These are phyloP conservation scores for Pemphigus obesinymphae DNA, from an alignment of 1,140 invertebrate genomes.

Conservation along the genomic window DNA sequence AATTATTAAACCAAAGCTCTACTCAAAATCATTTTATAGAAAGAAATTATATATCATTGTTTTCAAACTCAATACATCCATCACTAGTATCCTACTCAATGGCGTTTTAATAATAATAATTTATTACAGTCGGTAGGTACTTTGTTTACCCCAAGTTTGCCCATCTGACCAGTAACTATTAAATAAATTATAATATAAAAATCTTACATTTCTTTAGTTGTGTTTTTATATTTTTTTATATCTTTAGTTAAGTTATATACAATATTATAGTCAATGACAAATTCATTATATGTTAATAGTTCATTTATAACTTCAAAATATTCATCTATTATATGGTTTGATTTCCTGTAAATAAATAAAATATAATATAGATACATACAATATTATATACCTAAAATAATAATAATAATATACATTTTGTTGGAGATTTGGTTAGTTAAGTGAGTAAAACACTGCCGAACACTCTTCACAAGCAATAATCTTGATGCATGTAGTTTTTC, in stretches of 20 bases:
- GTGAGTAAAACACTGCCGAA: background rate
- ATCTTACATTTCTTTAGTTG: background rate
- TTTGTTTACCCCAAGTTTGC: no score
- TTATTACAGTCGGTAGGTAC: no score
- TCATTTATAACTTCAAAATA: constrained; percentile 17
- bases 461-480: constrained; percentile 10
- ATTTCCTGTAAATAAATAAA: background rate
- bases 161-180: no score
- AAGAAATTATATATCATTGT: no score
- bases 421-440: background rate
- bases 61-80: no score
- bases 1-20: no score
- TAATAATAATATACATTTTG: constrained; percentile 19
- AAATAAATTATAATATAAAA: background rate
- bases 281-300: constrained; percentile 8
- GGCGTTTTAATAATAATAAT: no score
- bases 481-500: constrained; percentile 18
- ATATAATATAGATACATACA: background rate
- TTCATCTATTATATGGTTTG: background rate
- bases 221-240: constrained; percentile 12
- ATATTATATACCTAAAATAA: background rate
- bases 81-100: no score
- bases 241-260: background rate
- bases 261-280: constrained; percentile 16
- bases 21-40: no score